These are phyloP conservation scores for Nyctibius grandis DNA, from an alignment of 2,797 vertebrate genomes.

Conservation along the genomic window DNA sequence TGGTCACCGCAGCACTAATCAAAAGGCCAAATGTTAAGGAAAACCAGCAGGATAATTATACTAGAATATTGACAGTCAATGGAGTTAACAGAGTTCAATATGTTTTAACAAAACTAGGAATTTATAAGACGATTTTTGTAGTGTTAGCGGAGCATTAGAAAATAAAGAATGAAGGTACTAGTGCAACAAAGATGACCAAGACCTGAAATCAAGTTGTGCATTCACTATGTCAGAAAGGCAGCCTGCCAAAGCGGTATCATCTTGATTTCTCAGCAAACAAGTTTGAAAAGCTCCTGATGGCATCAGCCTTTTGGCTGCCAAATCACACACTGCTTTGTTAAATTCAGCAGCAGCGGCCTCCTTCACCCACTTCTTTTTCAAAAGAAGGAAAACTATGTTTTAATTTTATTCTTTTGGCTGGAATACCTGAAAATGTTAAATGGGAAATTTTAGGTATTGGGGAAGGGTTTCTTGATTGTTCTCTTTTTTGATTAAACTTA, in stretches of 20 bases:
- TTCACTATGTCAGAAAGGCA: not conserved
- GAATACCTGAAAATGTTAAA: not conserved
- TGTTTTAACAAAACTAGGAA: not conserved
- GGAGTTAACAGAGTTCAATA: not conserved
- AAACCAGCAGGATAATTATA: not conserved
- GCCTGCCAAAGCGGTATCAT: not conserved
- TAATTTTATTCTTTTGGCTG: not conserved
- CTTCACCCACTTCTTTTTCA: not conserved
- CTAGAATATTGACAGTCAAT: not conserved
- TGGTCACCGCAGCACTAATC: not conserved
- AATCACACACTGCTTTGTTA: not conserved
- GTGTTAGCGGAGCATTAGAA: not conserved
- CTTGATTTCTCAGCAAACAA: conserved; percentile 40
- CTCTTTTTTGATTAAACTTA: not conserved
- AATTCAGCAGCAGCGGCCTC: not conserved
- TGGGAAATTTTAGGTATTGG: not conserved
- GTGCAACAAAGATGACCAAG: not conserved
- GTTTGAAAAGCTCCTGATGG: conserved; percentile 21
- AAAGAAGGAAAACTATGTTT: not conserved
- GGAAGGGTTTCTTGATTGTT: not conserved
- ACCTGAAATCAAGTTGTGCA: not conserved
- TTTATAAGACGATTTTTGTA: not conserved
- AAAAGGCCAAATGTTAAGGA: not conserved
- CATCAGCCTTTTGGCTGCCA: not conserved
- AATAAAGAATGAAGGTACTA: not conserved